Conservation (phyloP, 2,888 invertebrate genomes). For the Schizaphis graminum region DNA sequence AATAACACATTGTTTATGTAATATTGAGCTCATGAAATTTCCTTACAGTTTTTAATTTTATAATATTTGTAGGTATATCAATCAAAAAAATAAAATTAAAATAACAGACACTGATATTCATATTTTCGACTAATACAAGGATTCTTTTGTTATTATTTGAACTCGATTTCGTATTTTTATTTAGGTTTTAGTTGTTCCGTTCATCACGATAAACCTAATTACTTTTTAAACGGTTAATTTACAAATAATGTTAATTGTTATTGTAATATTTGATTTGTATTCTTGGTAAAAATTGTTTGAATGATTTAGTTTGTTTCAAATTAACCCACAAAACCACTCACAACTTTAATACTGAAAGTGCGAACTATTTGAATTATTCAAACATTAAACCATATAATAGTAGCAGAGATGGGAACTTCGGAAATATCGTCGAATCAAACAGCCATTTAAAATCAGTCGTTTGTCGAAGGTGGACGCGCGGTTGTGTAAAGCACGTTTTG, state of each 20-base stretch:
- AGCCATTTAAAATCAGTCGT: neutral
- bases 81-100: too few species aligned
- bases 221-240: neutral
- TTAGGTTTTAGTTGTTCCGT: neutral
- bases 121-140: neutral
- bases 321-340: neutral
- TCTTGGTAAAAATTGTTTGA: neutral
- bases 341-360: neutral
- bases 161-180: neutral
- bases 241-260: neutral
- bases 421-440: neutral
- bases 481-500: neutral
- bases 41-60: neutral
- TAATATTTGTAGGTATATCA: too few species aligned
- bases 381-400: neutral
- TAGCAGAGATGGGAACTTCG: neutral
- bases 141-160: neutral
- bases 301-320: neutral
- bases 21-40: neutral
- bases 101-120: too few species aligned
- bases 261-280: neutral
- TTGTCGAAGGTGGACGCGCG: neutral
- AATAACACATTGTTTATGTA: neutral
- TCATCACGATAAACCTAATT: neutral
- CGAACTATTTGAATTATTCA: constrained; percentile 9